These are phyloP conservation scores for Numenius phaeopus DNA, from an alignment of 2,797 vertebrate genomes.

Conservation along the genomic window DNA sequence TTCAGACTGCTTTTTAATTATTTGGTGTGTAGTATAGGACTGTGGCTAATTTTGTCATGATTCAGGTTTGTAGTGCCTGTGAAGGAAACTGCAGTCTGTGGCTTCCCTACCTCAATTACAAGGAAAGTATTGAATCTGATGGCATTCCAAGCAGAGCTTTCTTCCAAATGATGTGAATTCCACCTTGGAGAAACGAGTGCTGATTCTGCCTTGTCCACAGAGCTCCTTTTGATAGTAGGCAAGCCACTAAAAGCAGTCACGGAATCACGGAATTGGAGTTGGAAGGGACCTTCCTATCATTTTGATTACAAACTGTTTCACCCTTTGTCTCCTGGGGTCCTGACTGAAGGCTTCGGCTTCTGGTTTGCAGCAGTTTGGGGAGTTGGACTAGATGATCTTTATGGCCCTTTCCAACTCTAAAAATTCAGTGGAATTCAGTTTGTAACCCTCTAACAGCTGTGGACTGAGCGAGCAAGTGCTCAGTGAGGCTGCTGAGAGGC, in stretches of 20 bases:
- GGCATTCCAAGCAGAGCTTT: background rate
- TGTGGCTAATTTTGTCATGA: background rate
- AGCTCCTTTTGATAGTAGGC: background rate
- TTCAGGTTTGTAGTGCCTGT: background rate
- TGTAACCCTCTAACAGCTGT: background rate
- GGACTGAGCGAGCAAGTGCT: fast-evolving
- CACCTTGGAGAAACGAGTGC: background rate
- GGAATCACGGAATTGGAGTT: too few species aligned
- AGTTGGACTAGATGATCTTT: too few species aligned
- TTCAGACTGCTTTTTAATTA: background rate
- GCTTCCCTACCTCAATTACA: background rate
- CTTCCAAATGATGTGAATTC: background rate
- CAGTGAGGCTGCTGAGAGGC: background rate
- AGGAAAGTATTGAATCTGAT: background rate
- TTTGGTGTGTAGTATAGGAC: background rate
- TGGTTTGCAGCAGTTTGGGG: background rate
- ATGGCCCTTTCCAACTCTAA: too few species aligned
- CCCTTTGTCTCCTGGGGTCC: background rate
- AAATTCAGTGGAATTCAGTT: background rate
- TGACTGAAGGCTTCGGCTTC: background rate
- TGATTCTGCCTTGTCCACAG: background rate
- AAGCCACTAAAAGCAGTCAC: background rate
- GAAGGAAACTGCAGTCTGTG: background rate
- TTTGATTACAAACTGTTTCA: background rate
- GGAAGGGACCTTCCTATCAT: background rate